Conservation (phyloP, 2,888 invertebrate species). For the Caenorhabditis sp. region DNA sequence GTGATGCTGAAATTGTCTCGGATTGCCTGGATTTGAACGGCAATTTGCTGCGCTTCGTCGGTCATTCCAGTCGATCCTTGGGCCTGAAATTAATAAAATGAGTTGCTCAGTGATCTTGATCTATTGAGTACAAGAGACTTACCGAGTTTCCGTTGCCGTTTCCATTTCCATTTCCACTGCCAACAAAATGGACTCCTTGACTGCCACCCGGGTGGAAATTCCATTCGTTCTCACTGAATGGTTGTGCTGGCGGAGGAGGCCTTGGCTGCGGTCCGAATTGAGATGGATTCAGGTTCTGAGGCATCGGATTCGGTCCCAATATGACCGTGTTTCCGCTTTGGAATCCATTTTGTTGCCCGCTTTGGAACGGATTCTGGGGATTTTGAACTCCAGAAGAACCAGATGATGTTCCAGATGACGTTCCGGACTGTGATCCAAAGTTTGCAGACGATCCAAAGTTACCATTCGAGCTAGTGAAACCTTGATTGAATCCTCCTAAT, state of each 20-base stretch:
- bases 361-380: background rate
- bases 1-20: conserved; percentile 52
- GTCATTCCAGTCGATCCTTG: conserved; percentile 11
- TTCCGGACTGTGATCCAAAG: background rate
- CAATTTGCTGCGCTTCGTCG: conserved; percentile 48
- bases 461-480: background rate
- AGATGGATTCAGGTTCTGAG: conserved; percentile 6
- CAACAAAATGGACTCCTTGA: conserved; percentile 48
- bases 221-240: conserved; percentile 43
- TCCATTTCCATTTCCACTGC: conserved; percentile 11
- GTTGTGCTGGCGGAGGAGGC: conserved; percentile 11
- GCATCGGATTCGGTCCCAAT: conserved; percentile 26
- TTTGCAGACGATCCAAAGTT: too few species aligned
- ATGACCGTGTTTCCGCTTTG: conserved; percentile 13
- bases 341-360: too few species aligned
- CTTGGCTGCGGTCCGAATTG: conserved; percentile 8
- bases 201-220: conserved; percentile 53
- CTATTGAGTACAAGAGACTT: too few species aligned
- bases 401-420: conserved; percentile 5
- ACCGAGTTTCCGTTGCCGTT: too few species aligned
- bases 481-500: background rate
- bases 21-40: conserved; percentile 58
- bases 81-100: conserved; percentile 12
- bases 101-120: too few species aligned
- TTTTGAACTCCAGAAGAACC: background rate